A percentile compares a stretch with the other conserved stretches of the same genome.
Conservation (phyloP, 2,888 invertebrate species). For the Nomada ruficornis region DNA sequence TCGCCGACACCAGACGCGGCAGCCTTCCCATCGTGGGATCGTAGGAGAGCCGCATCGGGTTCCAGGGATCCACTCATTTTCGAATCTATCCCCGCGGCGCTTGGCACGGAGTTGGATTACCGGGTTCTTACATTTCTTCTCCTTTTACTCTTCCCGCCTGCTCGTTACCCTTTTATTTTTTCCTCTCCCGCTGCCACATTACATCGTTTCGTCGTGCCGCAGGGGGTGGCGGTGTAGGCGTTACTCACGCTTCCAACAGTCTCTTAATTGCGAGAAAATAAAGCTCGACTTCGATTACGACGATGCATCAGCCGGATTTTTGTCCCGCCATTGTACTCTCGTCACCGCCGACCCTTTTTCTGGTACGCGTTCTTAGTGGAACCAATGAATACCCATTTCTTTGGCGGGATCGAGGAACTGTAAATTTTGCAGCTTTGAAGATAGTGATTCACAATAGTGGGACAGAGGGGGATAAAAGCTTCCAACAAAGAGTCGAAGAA, state of each 20-base stretch:
- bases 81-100: slow-evolving; percentile 73
- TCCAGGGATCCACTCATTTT: slow-evolving; percentile 75
- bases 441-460: background rate
- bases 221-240: background rate
- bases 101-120: slow-evolving; percentile 74
- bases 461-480: background rate
- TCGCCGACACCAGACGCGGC: slow-evolving; percentile 26
- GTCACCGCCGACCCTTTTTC: background rate
- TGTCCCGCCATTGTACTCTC: too few relatives aligned
- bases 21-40: slow-evolving; percentile 55
- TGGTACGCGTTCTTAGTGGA: background rate
- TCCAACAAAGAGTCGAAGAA: slow-evolving; percentile 22
- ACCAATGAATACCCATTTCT: background rate
- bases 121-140: slow-evolving; percentile 44
- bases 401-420: background rate
- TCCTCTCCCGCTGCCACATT: slow-evolving; percentile 26
- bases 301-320: background rate
- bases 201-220: slow-evolving; percentile 1
- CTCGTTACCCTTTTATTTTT: slow-evolving; percentile 19
- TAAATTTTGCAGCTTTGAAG: background rate
- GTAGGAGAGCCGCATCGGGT: slow-evolving; percentile 68
- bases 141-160: background rate
- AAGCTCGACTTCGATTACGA: background rate
- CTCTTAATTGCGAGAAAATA: slow-evolving; percentile 27
- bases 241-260: background rate